A percentile compares a stretch with the other conserved stretches of the same genome.
Conservation (phyloP, 1,140 invertebrate genomes). For the Pseudachorutes palmiensis region DNA sequence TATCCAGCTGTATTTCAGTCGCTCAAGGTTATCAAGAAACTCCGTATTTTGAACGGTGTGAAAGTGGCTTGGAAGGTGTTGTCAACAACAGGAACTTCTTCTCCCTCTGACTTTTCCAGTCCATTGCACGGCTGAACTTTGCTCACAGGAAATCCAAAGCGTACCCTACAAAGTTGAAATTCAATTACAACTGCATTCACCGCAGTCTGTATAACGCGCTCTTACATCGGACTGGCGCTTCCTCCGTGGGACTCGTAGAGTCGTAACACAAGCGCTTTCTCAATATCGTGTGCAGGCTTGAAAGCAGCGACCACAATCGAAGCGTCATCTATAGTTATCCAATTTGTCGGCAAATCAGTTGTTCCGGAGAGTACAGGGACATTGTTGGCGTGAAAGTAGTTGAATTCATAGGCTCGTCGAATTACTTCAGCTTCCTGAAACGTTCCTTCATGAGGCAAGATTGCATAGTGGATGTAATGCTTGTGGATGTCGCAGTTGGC, state of each 20-base stretch:
- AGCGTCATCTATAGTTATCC: slow-evolving; percentile 26
- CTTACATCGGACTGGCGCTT: neutral
- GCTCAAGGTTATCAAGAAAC: slow-evolving; percentile 28
- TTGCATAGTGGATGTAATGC: slow-evolving; percentile 48
- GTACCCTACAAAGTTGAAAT: slow-evolving; percentile 20
- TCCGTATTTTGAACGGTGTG: slow-evolving; percentile 37
- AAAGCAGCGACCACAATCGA: slow-evolving; percentile 44
- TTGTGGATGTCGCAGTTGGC: slow-evolving; percentile 47
- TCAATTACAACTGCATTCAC: neutral
- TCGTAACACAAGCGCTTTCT: slow-evolving; percentile 39
- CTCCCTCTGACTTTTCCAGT: slow-evolving; percentile 32
- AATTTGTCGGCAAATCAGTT: slow-evolving; percentile 17
- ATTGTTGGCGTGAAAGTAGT: slow-evolving; percentile 28
- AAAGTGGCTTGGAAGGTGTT: slow-evolving; percentile 29
- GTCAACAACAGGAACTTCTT: neutral
- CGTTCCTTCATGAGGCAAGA: slow-evolving; percentile 47
- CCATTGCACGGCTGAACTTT: slow-evolving; percentile 37
- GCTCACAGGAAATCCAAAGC: slow-evolving; percentile 38
- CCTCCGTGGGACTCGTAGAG: slow-evolving; percentile 45
- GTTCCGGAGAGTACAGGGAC: slow-evolving; percentile 14
- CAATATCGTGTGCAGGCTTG: slow-evolving; percentile 40
- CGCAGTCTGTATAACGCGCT: neutral
- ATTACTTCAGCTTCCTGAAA: slow-evolving; percentile 32
- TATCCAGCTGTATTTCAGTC: no score
- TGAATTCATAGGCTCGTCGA: slow-evolving; percentile 27